Base-by-base conservation (phyloP, 1,140 invertebrate genomes). In the Planococcus citri region DNA sequence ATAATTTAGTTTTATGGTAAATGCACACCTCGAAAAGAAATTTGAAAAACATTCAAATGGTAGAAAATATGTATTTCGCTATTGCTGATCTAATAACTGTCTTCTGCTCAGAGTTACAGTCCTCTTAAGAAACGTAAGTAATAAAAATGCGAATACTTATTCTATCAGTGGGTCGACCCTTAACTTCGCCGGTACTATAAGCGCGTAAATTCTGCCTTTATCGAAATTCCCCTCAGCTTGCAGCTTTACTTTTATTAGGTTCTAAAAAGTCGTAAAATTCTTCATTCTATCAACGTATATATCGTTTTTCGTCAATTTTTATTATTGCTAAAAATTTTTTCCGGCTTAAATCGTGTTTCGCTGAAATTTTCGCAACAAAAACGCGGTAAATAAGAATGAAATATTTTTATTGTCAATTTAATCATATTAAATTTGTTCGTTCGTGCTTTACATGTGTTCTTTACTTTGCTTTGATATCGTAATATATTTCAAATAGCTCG, bases 251-350 rank as follows among this genome's bases (percentile, higher is more conserved):
- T 64, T 64, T 64, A 64, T 64, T 64, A 64, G 25, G 60, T 64
- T 64, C 60, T 64, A 64, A 64, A 64, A 64, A 64, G 60, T 64
- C 60, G 60, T 64, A 64, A 64, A 64, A 64, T 64, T 64, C 60
- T 27, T 14, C 22, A 64, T 64, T 64, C 60, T 64, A 64, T 64
- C 60, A 64, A 25, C 60, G 60, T 64, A 27, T 27, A 27, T 64
- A 64, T 64, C 60, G 60, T 24, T 24, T 64, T 64, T 64, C 25
- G 60, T 64, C 60, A 64, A 64, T 64, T 25, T 64, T 64, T 64
- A 64, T 64, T 25, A 51, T 51, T 51, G 41, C 41, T 17, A 51
- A n/a, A 51, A 51, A 9, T 51, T 51, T 51, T 20, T 17, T 51
- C n/a, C 41, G 41, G 41, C n/a, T 51, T 20, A 20, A 51, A 51